Evolutionary conservation across 2,113 vertebrate genomes (phyloP).

Genomic region (Hydrochoerus hydrochaeris): DNA sequence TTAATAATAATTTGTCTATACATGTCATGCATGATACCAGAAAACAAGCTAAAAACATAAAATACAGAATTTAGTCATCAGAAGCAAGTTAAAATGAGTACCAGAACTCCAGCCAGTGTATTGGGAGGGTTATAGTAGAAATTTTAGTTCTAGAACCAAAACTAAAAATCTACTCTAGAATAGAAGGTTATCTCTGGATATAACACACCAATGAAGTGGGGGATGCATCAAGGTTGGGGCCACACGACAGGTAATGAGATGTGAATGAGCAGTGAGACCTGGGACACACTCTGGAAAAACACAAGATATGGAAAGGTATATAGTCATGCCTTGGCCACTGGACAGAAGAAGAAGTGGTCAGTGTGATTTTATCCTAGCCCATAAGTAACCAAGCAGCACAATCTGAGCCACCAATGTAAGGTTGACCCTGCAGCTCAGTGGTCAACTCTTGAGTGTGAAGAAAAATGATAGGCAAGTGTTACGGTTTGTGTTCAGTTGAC

Average conservation of each 20-base stretch:
- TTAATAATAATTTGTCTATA: background rate
- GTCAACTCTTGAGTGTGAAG: background rate
- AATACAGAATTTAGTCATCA: background rate
- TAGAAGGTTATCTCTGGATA: background rate
- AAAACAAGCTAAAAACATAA: background rate
- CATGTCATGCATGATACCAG: background rate
- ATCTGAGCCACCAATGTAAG: background rate
- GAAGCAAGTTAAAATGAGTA: background rate
- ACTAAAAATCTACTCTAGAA: background rate
- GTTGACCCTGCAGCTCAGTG: background rate
- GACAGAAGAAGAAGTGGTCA: background rate
- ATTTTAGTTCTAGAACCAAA: background rate
- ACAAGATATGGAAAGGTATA: background rate
- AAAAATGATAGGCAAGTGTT: background rate
- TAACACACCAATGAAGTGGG: background rate
- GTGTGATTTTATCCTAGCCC: background rate
- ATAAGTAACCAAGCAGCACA: background rate
- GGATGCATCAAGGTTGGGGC: background rate
- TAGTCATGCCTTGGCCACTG: background rate
- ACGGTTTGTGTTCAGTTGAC: too few species aligned
- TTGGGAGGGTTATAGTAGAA: background rate
- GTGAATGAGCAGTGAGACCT: background rate
- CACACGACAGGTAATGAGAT: background rate
- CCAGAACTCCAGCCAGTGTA: background rate
- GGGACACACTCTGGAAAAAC: background rate